phyloP scores from a whole-genome alignment of 2,797 vertebrate species.

The Phoeniculus purpureus region DNA sequence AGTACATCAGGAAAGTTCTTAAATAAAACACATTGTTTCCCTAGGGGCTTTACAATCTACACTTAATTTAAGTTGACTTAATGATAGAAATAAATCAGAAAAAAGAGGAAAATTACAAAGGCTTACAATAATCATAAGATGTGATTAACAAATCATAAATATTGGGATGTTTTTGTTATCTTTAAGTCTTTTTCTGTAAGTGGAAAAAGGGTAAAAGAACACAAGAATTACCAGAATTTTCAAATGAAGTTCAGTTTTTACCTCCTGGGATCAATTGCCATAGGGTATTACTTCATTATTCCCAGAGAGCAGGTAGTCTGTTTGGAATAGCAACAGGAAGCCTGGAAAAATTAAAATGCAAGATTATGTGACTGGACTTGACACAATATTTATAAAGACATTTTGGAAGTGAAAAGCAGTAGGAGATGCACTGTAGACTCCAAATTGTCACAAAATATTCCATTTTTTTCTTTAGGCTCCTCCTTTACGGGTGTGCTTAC shows the following conservation, averaged over 20 bases:
- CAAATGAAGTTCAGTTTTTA: background rate
- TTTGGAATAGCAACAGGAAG: background rate
- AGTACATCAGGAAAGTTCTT: background rate
- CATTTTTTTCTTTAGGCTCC: slow-evolving; percentile 81
- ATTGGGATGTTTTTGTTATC: background rate
- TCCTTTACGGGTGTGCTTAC: slow-evolving; percentile 84
- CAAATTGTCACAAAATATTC: background rate
- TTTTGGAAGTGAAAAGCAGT: background rate
- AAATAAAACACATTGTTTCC: background rate
- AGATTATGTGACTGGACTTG: background rate
- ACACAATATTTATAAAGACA: background rate
- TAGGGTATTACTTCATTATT: background rate
- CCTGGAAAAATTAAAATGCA: background rate
- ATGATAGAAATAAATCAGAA: background rate
- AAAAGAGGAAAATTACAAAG: background rate
- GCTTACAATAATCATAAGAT: background rate
- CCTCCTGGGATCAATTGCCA: background rate
- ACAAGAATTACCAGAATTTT: background rate
- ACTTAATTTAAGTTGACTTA: background rate
- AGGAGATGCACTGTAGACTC: background rate
- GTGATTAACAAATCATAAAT: background rate
- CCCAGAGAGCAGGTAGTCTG: background rate
- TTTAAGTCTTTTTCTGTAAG: background rate
- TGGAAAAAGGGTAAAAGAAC: background rate
- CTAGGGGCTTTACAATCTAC: background rate